Evolutionary conservation across 1,140 invertebrate genomes (phyloP), one percentile per base, ranked within the genome.

Genomic region (Drosophila kohkoa): DNA sequence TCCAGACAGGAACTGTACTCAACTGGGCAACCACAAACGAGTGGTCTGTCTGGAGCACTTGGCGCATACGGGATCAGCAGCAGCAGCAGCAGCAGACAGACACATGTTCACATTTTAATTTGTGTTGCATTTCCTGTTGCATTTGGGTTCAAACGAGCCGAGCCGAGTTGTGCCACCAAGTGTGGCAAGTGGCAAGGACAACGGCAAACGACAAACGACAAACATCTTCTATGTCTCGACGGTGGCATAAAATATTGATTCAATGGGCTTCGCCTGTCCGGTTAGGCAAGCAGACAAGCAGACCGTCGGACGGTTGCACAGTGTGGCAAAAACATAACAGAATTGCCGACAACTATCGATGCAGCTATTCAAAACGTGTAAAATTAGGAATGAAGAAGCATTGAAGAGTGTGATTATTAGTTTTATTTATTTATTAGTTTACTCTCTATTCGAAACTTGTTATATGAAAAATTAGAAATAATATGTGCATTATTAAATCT

Each of bases 121-220:
- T 86, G 82, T 64, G 68, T 76, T 88, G 83, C 79, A 87, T 75
- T 82, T 82, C 79, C 82, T 87, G 79, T 88, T 87, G 83, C 82
- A 88, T 68, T 79, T 76, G 72, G 38, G 8, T 4, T 38, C 48
- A 25, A 62, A 62, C 28, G 49, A 43, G 28, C 11, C 38, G 20
- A 64, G 20, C 49, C 49, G 13, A 35, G 7, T n/a, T 51, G 16
- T 6, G 35, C 10, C 64, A 59, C 15, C 54, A 41, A 41, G 10
- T 38, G 45, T 32, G 30, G 41, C 49, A 46, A 57, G 46, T 2
- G 15, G 13, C 41, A 38, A 35, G 60, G 41, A 71, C 25, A 57
- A 28, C 38, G 13, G 6, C 20, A 13, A 11, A 28, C 16, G 15
- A 10, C 38, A 25, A 54, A 62, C 58, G 51, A 52, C 11, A 60